These are phyloP conservation scores for Takifugu ocellatus DNA, from an alignment of 2,797 vertebrate genomes.

Conservation along the genomic window DNA sequence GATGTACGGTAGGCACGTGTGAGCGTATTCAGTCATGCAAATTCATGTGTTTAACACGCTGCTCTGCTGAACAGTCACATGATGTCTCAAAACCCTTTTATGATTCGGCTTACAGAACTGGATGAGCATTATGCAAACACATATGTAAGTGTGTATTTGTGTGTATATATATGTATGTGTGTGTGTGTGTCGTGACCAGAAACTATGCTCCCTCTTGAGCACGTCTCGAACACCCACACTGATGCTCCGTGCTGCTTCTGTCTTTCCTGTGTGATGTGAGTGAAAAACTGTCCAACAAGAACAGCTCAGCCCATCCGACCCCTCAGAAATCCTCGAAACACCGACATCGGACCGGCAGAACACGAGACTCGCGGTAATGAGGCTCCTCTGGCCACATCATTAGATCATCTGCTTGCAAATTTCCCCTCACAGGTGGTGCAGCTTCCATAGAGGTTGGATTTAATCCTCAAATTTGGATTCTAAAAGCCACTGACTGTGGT, in stretches of 20 bases:
- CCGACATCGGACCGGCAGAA: conserved; percentile 2
- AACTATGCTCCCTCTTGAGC: conserved; percentile 40
- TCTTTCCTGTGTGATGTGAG: conserved; percentile 5
- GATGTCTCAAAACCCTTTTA: conserved; percentile 22
- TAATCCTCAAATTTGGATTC: not conserved
- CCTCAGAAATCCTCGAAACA: conserved; percentile 24
- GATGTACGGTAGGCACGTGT: too few species aligned
- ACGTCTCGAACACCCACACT: conserved; percentile 48
- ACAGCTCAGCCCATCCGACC: not conserved
- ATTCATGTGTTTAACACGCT: conserved; percentile 32
- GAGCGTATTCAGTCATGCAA: not conserved
- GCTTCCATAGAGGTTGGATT: conserved; percentile 6
- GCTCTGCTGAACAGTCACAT: conserved; percentile 21
- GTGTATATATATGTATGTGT: not conserved
- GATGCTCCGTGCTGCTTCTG: conserved; percentile 15
- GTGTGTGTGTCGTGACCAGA: conserved; percentile 57
- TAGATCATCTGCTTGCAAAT: conserved; percentile 13
- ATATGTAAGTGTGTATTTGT: conserved; percentile 3
- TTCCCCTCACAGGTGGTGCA: conserved; percentile 23
- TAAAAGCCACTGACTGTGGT: too few species aligned
- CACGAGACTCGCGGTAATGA: conserved; percentile 7
- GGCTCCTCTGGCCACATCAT: conserved; percentile 12
- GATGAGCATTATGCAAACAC: conserved; percentile 3
- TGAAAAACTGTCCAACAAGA: conserved; percentile 4
- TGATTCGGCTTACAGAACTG: conserved; percentile 6